Evolutionary conservation across 2,797 vertebrate genomes (phyloP).

Genomic region (Scyliorhinus canicula): DNA sequence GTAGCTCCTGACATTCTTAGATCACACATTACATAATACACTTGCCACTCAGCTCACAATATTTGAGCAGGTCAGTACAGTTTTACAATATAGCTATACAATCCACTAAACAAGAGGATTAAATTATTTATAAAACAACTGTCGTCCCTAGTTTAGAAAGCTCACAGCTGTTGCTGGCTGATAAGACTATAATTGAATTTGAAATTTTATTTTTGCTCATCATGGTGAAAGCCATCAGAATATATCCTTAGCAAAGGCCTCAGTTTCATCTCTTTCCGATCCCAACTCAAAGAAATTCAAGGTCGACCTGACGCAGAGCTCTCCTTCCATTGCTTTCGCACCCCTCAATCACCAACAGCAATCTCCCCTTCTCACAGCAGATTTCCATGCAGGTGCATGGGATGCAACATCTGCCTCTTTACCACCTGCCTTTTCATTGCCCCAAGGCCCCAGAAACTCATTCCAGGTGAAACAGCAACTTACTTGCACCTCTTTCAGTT

Average conservation of each 20-base stretch:
- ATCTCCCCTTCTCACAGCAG: background rate
- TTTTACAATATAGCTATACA: background rate
- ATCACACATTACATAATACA: background rate
- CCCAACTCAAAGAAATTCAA: background rate
- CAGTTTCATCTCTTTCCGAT: background rate
- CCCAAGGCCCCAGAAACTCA: background rate
- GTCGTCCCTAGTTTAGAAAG: background rate
- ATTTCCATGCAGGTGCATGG: background rate
- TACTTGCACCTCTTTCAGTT: background rate
- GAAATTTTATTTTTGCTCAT: background rate
- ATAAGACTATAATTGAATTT: background rate
- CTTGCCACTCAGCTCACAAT: background rate
- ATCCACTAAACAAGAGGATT: background rate
- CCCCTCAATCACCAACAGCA: no score
- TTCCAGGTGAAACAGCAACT: background rate
- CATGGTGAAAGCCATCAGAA: background rate
- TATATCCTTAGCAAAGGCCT: background rate
- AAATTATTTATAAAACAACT: constrained; percentile 7
- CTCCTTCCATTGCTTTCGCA: background rate
- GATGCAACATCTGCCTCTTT: background rate
- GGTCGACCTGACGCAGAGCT: background rate
- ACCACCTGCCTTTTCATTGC: background rate
- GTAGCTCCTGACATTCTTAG: background rate
- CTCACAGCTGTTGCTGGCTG: background rate
- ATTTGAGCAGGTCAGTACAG: constrained; percentile 1